Evolutionary conservation across 2,797 vertebrate species (phyloP), one percentile per base, ranked within the genome.

Genomic region (Gymnodraco acuticeps): DNA sequence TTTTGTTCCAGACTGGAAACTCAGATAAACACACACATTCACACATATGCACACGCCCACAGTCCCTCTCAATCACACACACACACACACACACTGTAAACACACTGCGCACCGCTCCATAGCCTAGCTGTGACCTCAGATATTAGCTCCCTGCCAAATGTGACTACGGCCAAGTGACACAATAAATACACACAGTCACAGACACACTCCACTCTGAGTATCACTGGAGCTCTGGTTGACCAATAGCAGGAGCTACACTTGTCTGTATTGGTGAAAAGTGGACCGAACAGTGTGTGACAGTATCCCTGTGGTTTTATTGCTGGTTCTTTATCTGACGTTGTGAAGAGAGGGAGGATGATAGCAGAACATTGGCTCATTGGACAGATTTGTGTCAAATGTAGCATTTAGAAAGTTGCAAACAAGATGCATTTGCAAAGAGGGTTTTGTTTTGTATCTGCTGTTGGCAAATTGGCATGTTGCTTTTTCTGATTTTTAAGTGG

Each of bases 1-100:
- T 75, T 87, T 86, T 87, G 81, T 82, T 84, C 66, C 82, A 76
- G 56, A 83, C 81, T 83, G 78, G 52, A 82, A 87, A 86, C 66
- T 64, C 65, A 75, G 73, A 89, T 77, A 88, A 85, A 23, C 23
- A 23, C 23, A 27, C 3, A 27, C 3, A 27, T 0, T 4, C 27
- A 27, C 27, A 27, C 27, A 27, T 4, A 27, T 4, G 27, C 23
- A 23, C 23, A 23, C 23, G 23, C 27, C 27, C 27, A 27, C 27
- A 27, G 27, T 27, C 27, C 27, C 27, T 27, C 27, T 5, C 27
- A 27, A 4, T 1, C 3, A 27, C 27, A 27, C 27, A 27, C 27
- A 27, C 70, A 84, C 74, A 78, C 61, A 77, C 60, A 69, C 47
- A 52, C 56, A 65, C n/a, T n/a, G n/a, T n/a, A 2, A 54, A 62